Percentiles rank a stretch among this genome's conserved stretches.
phyloP scores from a whole-genome alignment of 2,888 invertebrate genomes.

The Agonopterix heracliana region DNA sequence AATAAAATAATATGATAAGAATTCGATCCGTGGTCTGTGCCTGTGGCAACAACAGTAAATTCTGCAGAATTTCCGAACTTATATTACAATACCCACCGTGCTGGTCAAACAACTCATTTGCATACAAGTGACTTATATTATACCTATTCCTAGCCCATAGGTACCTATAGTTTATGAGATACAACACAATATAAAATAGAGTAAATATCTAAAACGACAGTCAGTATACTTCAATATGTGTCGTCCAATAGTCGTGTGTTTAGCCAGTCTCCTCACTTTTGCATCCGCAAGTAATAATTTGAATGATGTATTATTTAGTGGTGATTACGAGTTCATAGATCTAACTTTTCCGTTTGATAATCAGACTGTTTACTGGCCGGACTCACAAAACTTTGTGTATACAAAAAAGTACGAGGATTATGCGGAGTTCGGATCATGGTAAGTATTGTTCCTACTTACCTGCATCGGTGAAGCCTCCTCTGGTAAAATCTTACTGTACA shows the following conservation, averaged over 20 bases:
- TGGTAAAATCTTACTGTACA: too few relatives aligned
- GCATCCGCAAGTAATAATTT: slow-evolving; percentile 20
- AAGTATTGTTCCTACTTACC: slow-evolving; percentile 4
- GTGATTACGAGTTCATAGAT: slow-evolving; percentile 13
- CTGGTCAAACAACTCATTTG: too few relatives aligned
- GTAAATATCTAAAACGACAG: neutral
- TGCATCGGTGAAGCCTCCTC: too few relatives aligned
- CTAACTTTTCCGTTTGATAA: slow-evolving; percentile 14
- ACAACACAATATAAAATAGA: neutral
- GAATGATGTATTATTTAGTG: slow-evolving; percentile 11
- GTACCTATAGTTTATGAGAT: too few relatives aligned
- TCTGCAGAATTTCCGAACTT: too few relatives aligned
- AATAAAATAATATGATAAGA: too few relatives aligned
- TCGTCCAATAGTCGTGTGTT: slow-evolving; percentile 11
- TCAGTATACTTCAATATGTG: slow-evolving; percentile 24
- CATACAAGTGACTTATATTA: too few relatives aligned
- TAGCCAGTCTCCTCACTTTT: slow-evolving; percentile 12
- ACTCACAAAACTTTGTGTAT: slow-evolving; percentile 11
- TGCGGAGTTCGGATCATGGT: slow-evolving; percentile 13
- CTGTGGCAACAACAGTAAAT: too few relatives aligned
- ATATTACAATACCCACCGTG: too few relatives aligned
- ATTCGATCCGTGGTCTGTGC: too few relatives aligned
- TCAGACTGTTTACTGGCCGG: slow-evolving; percentile 15
- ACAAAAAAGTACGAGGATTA: slow-evolving; percentile 13
- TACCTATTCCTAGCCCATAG: too few relatives aligned